These are phyloP conservation scores for Brachionus rubens DNA, from an alignment of 1,140 invertebrate species.

Conservation along the genomic window DNA sequence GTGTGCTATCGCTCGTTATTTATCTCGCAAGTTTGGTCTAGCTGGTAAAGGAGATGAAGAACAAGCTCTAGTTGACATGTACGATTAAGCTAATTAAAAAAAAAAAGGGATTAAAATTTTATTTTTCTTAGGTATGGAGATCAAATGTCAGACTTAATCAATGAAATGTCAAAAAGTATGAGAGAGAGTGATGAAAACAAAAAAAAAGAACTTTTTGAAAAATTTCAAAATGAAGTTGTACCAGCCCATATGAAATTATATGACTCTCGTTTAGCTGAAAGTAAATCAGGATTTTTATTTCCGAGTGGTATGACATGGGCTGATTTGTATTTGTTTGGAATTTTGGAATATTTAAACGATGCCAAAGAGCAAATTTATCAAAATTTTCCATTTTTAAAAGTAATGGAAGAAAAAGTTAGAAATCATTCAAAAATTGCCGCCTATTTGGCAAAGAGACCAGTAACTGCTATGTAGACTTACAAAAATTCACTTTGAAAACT, in stretches of 20 bases:
- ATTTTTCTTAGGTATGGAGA: too few species aligned
- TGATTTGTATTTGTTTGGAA: constrained; percentile 17
- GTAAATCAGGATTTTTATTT: not conserved
- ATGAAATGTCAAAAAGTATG: not conserved
- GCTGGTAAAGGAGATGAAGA: constrained; percentile 37
- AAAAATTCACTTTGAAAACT: not conserved
- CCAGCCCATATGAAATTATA: constrained; percentile 7
- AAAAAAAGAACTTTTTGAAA: not conserved
- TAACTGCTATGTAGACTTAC: not conserved
- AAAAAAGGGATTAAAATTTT: too few species aligned
- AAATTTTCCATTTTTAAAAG: constrained; percentile 1
- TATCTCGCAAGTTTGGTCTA: constrained; percentile 22
- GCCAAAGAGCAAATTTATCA: not conserved
- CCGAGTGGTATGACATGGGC: constrained; percentile 22
- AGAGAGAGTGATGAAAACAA: constrained; percentile 22
- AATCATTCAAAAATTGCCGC: not conserved
- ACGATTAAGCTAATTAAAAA: too few species aligned
- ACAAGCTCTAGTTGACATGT: constrained; percentile 21
- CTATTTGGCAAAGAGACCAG: not conserved
- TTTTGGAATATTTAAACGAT: not conserved
- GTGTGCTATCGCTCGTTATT: constrained; percentile 27
- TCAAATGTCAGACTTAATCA: not conserved
- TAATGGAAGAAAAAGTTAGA: not conserved
- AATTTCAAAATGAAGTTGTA: not conserved
- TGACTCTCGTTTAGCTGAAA: not conserved